Conservation (phyloP, 2,113 vertebrate genomes). For the Odontesthes bonariensis region DNA sequence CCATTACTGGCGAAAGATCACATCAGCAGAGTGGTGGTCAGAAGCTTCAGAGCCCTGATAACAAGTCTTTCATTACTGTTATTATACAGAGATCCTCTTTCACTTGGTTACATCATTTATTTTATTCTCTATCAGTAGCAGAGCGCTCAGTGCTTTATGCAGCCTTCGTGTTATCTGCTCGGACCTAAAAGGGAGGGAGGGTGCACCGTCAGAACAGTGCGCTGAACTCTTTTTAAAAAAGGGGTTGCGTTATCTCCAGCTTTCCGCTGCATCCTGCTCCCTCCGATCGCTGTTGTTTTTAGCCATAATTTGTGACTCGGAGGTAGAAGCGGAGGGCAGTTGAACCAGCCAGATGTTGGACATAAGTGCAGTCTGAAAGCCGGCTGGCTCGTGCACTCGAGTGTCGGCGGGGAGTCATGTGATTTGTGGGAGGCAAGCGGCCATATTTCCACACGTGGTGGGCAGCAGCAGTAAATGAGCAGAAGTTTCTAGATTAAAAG, state of each 20-base stretch:
- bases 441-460: slow-evolving; percentile 62
- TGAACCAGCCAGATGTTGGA: slow-evolving; percentile 56
- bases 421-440: slow-evolving; percentile 54
- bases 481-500: slow-evolving; percentile 8
- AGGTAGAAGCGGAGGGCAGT: slow-evolving; percentile 17
- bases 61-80: slow-evolving; percentile 72
- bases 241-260: slow-evolving; percentile 38
- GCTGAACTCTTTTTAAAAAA: slow-evolving; percentile 34
- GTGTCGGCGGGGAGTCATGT: slow-evolving; percentile 84
- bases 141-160: slow-evolving; percentile 50
- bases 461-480: slow-evolving; percentile 47
- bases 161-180: slow-evolving; percentile 62
- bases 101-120: slow-evolving; percentile 87
- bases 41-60: slow-evolving; percentile 67
- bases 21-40: slow-evolving; percentile 61
- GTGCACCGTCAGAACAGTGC: slow-evolving; percentile 24
- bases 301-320: slow-evolving; percentile 17
- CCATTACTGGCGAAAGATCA: slow-evolving; percentile 72
- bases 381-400: slow-evolving; percentile 80
- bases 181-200: slow-evolving; percentile 65
- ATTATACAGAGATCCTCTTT: slow-evolving; percentile 75
- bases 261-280: not conserved
- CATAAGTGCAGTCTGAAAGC: slow-evolving; percentile 54
- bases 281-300: slow-evolving; percentile 34
- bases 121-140: slow-evolving; percentile 68